Evolutionary conservation across 2,797 vertebrate species (phyloP), one percentile per base, ranked within the genome.

Genomic region (Geotrypetes seraphini): DNA sequence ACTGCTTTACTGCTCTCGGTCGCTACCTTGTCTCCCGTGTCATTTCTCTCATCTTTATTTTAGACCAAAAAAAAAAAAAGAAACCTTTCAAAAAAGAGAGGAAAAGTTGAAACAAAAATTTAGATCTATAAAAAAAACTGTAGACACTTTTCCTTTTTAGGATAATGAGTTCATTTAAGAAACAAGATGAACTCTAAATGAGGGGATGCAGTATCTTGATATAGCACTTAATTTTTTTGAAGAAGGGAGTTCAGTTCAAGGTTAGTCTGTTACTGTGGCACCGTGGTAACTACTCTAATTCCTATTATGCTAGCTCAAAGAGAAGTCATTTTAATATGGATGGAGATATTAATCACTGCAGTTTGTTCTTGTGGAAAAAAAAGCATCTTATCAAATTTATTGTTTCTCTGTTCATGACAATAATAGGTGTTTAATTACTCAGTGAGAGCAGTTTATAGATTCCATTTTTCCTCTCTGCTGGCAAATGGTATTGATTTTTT

Each of bases 401-500:
- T 90, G 88, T 91, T 91, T 88, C 79, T 83, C 88, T 85, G 83
- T 79, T 71, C 73, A 76, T 83, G 85, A 89, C 90, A 90, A 92
- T 96, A 97, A 96, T 95, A 91, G 90, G 87, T 92, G 90, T 94
- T 96, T 98, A 98, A 96, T 98, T 96, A 98, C 91, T 93, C 90
- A 91, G 91, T 97, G 92, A 93, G 90, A 91, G 78, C 73, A 73
- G 75, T 89, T 93, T 92, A 96, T 92, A 86, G 91, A 94, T 94
- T 90, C 79, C 75, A 72, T 89, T 89, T 88, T 88, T 89, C 83
- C 84, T 86, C 75, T 82, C 81, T 79, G 85, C 83, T 85, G 83
- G 88, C 87, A 90, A 91, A 91, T 87, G 83, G 78, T 91, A 96
- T 96, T 87, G 92, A 96, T 94, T 89, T 71, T 86, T 75, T 87